Conservation (phyloP, 2,113 vertebrate genomes). For the Myrmecobius fasciatus region DNA sequence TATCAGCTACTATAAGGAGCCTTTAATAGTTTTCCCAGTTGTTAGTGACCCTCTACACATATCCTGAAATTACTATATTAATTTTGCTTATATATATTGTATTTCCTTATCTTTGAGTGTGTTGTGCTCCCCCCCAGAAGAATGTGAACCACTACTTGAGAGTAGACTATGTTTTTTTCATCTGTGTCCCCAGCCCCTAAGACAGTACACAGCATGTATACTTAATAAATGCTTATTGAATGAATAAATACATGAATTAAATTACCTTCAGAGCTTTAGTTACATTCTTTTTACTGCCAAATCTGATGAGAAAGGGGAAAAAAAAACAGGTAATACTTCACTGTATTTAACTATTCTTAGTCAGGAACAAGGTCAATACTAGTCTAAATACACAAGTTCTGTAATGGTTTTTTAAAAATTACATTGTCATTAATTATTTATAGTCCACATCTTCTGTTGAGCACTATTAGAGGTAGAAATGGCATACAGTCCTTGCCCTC, state of each 20-base stretch:
- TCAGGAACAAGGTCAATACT: neutral
- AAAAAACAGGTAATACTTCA: neutral
- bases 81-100: neutral
- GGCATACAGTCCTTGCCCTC: neutral
- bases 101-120: neutral
- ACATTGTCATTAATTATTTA: slow-evolving; percentile 17
- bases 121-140: neutral
- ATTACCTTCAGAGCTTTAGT: neutral
- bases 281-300: slow-evolving; percentile 1
- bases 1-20: neutral
- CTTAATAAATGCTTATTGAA: neutral
- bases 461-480: neutral
- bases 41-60: neutral
- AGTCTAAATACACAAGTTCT: neutral
- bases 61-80: neutral
- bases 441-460: neutral
- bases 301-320: neutral
- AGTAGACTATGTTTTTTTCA: neutral
- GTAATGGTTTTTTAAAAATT: neutral
- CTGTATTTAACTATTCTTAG: neutral
- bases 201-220: neutral
- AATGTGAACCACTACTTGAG: too few relatives aligned
- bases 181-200: neutral
- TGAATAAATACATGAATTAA: slow-evolving; percentile 13
- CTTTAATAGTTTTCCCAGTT: neutral